Conservation (phyloP, 2,113 vertebrate species). For the Todiramphus chloris region DNA sequence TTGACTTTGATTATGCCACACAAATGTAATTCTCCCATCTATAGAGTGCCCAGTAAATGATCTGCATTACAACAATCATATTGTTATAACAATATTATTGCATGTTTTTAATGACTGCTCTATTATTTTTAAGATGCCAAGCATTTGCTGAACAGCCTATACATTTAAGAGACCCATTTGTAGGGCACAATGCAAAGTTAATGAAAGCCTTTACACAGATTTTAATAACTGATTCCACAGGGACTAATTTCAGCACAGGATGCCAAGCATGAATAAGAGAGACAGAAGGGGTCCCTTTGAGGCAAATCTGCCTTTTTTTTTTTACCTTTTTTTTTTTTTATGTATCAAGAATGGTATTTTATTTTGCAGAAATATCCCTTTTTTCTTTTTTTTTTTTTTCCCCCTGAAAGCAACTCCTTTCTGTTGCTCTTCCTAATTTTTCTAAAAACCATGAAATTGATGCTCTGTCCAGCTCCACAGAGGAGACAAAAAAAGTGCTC, state of each 20-base stretch:
- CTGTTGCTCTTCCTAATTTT: neutral
- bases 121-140: constrained; percentile 30
- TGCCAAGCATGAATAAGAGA: neutral
- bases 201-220: constrained; percentile 8
- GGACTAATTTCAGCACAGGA: constrained; percentile 13
- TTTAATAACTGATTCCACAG: constrained; percentile 12
- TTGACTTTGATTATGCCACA: constrained; percentile 35
- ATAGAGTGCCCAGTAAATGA: neutral
- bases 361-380: neutral
- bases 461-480: neutral
- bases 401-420: neutral
- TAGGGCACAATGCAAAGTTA: constrained; percentile 27
- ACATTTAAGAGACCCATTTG: neutral
- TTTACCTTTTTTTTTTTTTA: neutral
- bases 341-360: neutral
- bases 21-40: constrained; percentile 4
- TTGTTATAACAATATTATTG: constrained; percentile 28
- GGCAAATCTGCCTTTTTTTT: neutral
- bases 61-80: constrained; percentile 25
- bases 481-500: neutral
- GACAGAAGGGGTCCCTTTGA: neutral
- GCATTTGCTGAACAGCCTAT: constrained; percentile 14
- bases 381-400: neutral
- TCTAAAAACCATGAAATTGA: neutral
- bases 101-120: constrained; percentile 13